Evolutionary conservation across 2,797 vertebrate genomes (phyloP).

Genomic region (Lepilemur ruficaudatus): DNA sequence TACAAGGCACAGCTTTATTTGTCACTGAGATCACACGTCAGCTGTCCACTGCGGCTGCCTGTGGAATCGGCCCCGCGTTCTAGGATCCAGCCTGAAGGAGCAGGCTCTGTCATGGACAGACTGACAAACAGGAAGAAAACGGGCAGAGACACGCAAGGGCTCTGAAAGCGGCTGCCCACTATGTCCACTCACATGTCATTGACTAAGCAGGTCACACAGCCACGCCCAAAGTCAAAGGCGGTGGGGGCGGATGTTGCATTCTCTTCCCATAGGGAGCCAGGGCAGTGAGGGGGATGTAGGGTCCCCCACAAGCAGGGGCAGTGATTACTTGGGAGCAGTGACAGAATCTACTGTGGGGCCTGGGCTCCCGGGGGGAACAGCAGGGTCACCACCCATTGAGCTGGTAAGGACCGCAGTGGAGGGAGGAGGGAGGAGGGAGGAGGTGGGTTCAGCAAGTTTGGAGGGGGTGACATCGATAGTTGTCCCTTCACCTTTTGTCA

Average conservation of each 20-base stretch:
- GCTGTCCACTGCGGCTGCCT: not conserved
- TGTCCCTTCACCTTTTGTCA: not conserved
- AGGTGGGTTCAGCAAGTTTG: not conserved
- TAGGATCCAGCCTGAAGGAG: not conserved
- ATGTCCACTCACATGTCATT: accelerated
- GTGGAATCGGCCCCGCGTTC: not conserved
- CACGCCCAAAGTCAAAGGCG: not conserved
- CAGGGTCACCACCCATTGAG: not conserved
- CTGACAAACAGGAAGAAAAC: too few relatives aligned
- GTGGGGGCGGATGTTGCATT: accelerated
- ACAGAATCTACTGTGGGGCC: accelerated
- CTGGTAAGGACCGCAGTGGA: not conserved
- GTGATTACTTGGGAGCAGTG: not conserved
- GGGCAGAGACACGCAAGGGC: accelerated
- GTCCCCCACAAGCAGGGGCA: accelerated
- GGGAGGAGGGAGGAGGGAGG: too few relatives aligned
- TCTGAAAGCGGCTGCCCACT: accelerated
- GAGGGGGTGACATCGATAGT: not conserved
- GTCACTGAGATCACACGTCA: not conserved
- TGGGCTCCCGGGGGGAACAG: not conserved
- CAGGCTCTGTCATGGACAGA: not conserved
- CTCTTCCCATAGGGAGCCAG: not conserved
- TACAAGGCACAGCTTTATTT: not conserved
- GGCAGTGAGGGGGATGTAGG: accelerated
- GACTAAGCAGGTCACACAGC: not conserved